Conservation (phyloP, 2,888 invertebrate species). For the Apomyelois bistriatella region DNA sequence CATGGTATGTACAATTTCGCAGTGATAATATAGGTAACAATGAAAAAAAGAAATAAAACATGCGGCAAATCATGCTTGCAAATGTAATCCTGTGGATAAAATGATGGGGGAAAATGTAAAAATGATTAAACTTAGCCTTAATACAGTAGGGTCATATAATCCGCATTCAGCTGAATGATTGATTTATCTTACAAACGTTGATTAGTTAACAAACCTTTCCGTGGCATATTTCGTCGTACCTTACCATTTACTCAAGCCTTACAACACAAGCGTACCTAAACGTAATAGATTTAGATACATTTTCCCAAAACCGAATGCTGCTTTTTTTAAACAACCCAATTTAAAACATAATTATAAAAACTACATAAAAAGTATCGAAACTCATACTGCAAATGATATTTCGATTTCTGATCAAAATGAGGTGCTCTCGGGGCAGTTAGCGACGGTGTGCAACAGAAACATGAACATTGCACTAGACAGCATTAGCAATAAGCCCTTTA, state of each 20-base stretch:
- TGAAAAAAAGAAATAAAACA: neutral
- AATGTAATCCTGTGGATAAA: neutral
- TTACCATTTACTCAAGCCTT: neutral
- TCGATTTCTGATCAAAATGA: neutral
- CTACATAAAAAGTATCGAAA: neutral
- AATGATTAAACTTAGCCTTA: conserved; percentile 8
- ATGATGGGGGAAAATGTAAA: neutral
- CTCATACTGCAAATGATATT: neutral
- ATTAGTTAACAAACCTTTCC: neutral
- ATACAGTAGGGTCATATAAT: conserved; percentile 46
- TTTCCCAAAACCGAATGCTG: too few relatives aligned
- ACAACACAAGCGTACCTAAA: too few relatives aligned
- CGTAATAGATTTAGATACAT: too few relatives aligned
- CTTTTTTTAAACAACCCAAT: neutral
- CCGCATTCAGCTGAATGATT: conserved; percentile 18
- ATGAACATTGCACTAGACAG: neutral
- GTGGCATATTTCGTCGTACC: neutral
- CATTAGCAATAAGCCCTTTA: conserved; percentile 1
- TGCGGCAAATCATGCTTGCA: neutral
- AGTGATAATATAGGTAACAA: too few relatives aligned
- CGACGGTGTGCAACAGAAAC: neutral
- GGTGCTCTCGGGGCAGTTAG: neutral
- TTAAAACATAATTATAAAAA: neutral
- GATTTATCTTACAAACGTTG: neutral
- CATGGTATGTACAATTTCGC: too few relatives aligned